Conservation (phyloP, 2,113 vertebrate species). For the Cochlearius cochlearius region DNA sequence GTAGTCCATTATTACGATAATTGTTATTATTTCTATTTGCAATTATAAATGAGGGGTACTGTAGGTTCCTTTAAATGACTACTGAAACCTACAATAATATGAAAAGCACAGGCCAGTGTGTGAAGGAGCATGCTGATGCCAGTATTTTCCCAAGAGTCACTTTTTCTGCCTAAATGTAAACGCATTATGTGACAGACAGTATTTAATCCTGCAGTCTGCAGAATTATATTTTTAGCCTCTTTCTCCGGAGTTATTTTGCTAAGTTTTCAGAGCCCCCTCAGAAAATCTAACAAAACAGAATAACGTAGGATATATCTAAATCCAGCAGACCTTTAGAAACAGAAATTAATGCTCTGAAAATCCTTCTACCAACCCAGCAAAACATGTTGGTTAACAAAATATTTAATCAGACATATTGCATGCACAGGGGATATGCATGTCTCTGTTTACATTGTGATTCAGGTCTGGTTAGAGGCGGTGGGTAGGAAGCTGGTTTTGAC, state of each 20-base stretch:
- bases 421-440: background rate
- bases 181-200: background rate
- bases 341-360: background rate
- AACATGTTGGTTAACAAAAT: background rate
- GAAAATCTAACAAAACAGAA: background rate
- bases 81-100: background rate
- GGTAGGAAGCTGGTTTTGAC: background rate
- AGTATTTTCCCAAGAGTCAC: background rate
- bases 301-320: background rate
- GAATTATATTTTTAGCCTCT: background rate
- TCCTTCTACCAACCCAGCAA: background rate
- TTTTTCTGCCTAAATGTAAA: background rate
- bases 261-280: background rate
- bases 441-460: constrained; percentile 19
- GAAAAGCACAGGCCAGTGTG: background rate
- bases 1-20: background rate
- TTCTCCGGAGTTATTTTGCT: background rate
- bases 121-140: background rate
- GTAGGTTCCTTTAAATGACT: background rate
- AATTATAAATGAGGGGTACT: background rate
- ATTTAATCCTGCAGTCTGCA: background rate
- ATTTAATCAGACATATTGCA: background rate
- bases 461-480: background rate
- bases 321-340: background rate
- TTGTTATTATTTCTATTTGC: background rate